These are phyloP conservation scores for Prunella himalayana DNA, from an alignment of 2,113 vertebrate genomes.

Conservation along the genomic window DNA sequence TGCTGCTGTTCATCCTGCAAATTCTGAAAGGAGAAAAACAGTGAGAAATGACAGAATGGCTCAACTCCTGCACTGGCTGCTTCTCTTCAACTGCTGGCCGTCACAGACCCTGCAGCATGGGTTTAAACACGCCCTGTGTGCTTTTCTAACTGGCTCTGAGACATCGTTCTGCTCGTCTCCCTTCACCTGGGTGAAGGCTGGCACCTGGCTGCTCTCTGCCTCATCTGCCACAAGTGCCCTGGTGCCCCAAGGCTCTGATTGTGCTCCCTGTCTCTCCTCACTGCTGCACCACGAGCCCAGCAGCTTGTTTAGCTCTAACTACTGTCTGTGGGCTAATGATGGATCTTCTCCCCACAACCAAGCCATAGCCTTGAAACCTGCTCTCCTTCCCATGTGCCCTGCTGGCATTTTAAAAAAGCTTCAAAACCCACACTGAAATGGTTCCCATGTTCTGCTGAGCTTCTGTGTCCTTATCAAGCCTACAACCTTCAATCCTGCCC, in stretches of 20 bases:
- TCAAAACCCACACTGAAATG: neutral
- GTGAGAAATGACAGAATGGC: neutral
- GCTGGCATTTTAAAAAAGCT: neutral
- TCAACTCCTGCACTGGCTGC: neutral
- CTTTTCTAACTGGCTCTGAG: neutral
- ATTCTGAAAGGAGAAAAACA: neutral
- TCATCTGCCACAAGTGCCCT: neutral
- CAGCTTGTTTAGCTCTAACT: neutral
- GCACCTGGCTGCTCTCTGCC: neutral
- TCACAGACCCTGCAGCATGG: neutral
- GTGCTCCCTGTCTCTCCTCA: neutral
- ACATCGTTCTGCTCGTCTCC: rapidly evolving
- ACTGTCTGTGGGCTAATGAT: neutral
- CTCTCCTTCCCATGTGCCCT: neutral
- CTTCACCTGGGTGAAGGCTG: neutral
- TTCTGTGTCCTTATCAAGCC: neutral
- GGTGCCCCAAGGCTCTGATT: rapidly evolving
- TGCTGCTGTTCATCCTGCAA: constrained; percentile 44
- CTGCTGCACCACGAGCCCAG: rapidly evolving
- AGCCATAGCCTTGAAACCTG: neutral
- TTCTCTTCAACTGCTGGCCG: neutral
- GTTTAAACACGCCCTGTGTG: neutral
- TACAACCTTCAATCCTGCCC: neutral
- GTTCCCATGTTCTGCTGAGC: neutral
- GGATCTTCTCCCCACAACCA: neutral